Evolutionary conservation across 2,888 invertebrate species (phyloP).

Genomic region (Temnothorax rugatulus): DNA sequence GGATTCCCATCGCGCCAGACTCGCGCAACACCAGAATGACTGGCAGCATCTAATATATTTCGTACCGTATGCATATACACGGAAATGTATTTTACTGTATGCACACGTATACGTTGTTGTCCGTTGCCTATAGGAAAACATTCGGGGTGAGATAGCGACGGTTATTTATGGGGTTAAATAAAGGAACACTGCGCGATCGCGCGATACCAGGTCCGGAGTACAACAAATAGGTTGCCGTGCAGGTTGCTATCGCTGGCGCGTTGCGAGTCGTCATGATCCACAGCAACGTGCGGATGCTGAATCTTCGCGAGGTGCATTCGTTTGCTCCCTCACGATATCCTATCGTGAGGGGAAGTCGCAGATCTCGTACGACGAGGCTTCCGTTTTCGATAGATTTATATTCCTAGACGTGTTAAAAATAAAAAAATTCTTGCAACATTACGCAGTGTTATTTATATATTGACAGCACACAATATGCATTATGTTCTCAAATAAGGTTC

Average conservation of each 20-base stretch:
- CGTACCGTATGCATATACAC: conserved; percentile 41
- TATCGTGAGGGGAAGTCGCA: conserved; percentile 32
- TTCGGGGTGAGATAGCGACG: conserved; percentile 81
- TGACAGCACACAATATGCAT: neutral
- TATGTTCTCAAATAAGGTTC: neutral
- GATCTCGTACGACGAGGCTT: neutral
- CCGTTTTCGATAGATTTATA: conserved; percentile 9
- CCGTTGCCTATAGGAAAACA: conserved; percentile 60
- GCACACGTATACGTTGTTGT: conserved; percentile 36
- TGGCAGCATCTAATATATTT: conserved; percentile 76
- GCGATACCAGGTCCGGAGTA: conserved; percentile 79
- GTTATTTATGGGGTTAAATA: conserved; percentile 85
- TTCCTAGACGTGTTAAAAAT: neutral
- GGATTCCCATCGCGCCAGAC: conserved; percentile 67
- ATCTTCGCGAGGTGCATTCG: conserved; percentile 40
- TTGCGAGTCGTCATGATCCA: conserved; percentile 78
- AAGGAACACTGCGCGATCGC: conserved; percentile 82
- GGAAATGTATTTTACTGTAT: conserved; percentile 7
- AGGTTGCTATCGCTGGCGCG: conserved; percentile 75
- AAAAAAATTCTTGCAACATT: neutral
- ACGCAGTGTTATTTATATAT: neutral
- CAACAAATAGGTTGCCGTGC: conserved; percentile 83
- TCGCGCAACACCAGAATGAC: conserved; percentile 66
- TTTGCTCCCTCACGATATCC: neutral
- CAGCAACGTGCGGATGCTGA: conserved; percentile 70